These are phyloP conservation scores for Chondrilla cf. caribensis DNA, from an alignment of 37 sponge, comb jelly and placozoan genomes.

Conservation along the genomic window DNA sequence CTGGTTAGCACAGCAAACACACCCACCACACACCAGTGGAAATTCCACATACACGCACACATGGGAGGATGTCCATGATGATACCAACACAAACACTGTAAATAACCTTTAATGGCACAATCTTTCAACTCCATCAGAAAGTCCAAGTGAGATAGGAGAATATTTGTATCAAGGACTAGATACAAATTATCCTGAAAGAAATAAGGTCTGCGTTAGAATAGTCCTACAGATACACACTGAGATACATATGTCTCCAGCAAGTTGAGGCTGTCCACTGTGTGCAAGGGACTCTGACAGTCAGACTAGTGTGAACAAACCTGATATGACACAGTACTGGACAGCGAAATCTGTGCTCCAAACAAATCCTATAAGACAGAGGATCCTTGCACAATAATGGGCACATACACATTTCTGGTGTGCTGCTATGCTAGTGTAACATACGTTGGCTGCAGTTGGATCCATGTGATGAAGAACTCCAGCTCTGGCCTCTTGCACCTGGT, in stretches of 20 bases:
- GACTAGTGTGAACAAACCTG: too few relatives aligned
- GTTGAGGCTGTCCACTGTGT: too few relatives aligned
- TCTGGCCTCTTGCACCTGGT: not conserved
- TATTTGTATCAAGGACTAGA: slow-evolving; percentile 86
- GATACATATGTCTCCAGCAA: too few relatives aligned
- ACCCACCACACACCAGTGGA: not conserved
- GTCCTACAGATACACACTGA: too few relatives aligned
- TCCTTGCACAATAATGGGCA: too few relatives aligned
- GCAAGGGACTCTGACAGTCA: too few relatives aligned
- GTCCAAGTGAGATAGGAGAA: slow-evolving; percentile 78
- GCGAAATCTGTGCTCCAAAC: too few relatives aligned
- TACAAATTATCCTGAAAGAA: slow-evolving; percentile 51
- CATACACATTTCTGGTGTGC: too few relatives aligned
- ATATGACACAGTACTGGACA: too few relatives aligned
- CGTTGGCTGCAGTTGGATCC: not conserved
- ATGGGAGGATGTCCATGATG: too few relatives aligned
- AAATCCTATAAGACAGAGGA: too few relatives aligned
- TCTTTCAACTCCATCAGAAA: slow-evolving; percentile 79
- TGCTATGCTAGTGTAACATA: too few relatives aligned
- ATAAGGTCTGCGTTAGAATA: not conserved
- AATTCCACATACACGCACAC: not conserved
- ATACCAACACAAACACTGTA: not conserved
- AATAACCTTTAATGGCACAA: slow-evolving; percentile 47
- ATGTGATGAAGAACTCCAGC: not conserved
- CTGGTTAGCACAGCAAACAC: not conserved